These are phyloP conservation scores for Brachionus plicatilis DNA, from an alignment of 1,140 invertebrate species.

Conservation along the genomic window DNA sequence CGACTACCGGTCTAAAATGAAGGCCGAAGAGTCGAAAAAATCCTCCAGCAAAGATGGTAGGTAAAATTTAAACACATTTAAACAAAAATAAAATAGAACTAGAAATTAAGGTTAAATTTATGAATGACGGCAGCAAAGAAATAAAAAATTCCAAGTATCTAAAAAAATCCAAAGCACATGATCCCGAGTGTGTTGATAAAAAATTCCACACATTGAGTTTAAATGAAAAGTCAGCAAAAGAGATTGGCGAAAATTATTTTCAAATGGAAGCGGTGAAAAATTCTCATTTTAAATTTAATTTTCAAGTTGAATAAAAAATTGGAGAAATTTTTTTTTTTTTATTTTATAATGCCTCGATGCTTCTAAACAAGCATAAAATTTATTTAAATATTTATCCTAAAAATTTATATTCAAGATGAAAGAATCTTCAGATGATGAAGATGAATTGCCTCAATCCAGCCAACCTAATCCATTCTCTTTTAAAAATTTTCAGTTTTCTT, in stretches of 20 bases:
- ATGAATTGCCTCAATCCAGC: neutral
- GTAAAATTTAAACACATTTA: neutral
- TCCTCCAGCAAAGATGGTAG: neutral
- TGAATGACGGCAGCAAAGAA: neutral
- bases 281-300: constrained; percentile 23
- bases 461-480: constrained; percentile 10
- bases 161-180: constrained; percentile 12
- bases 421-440: neutral
- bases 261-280: neutral
- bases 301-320: constrained; percentile 33
- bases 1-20: constrained; percentile 10
- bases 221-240: neutral
- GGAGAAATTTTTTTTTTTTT: neutral
- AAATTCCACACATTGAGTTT: neutral
- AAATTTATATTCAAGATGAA: neutral
- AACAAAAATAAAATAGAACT: neutral
- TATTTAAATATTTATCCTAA: neutral
- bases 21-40: constrained; percentile 6
- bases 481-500: constrained; percentile 13
- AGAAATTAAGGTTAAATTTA: constrained; percentile 17
- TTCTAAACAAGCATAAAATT: neutral
- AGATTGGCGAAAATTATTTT: neutral
- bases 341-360: neutral
- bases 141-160: neutral
- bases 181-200: neutral